Conservation (phyloP, 2,113 vertebrate genomes). For the Coturnix japonica region DNA sequence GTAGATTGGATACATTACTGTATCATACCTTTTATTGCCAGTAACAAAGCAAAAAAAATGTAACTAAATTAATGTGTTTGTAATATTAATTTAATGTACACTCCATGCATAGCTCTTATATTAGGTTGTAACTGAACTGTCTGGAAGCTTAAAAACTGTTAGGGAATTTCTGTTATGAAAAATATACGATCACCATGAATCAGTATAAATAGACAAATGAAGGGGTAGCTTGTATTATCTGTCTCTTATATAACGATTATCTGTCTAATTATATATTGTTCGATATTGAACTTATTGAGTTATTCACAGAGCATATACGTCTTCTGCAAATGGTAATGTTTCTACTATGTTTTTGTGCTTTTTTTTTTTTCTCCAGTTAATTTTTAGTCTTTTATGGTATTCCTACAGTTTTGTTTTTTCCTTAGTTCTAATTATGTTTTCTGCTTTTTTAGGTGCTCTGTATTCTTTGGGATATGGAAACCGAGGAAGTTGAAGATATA, state of each 20-base stretch:
- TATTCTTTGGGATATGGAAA: constrained; percentile 92
- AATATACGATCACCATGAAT: not conserved
- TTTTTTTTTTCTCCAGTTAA: not conserved
- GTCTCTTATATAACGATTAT: not conserved
- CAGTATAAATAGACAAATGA: not conserved
- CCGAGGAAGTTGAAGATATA: constrained; percentile 94
- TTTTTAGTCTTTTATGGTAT: not conserved
- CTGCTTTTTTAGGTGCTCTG: constrained; percentile 85
- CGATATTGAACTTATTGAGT: not conserved
- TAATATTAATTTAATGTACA: not conserved
- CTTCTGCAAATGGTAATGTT: not conserved
- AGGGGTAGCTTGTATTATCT: not conserved
- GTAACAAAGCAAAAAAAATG: not conserved
- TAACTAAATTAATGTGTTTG: not conserved
- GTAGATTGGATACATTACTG: not conserved
- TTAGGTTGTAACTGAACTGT: not conserved
- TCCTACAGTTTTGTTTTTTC: not conserved
- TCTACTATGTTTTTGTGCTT: not conserved
- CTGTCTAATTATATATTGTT: not conserved
- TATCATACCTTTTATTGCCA: not conserved
- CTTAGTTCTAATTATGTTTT: constrained; percentile 9
- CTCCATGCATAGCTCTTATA: not conserved
- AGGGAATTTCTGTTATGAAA: not conserved
- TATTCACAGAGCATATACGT: not conserved
- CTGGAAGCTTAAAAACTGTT: not conserved